phyloP scores from a whole-genome alignment of 2,797 vertebrate genomes.

The Galago senegalensis region DNA sequence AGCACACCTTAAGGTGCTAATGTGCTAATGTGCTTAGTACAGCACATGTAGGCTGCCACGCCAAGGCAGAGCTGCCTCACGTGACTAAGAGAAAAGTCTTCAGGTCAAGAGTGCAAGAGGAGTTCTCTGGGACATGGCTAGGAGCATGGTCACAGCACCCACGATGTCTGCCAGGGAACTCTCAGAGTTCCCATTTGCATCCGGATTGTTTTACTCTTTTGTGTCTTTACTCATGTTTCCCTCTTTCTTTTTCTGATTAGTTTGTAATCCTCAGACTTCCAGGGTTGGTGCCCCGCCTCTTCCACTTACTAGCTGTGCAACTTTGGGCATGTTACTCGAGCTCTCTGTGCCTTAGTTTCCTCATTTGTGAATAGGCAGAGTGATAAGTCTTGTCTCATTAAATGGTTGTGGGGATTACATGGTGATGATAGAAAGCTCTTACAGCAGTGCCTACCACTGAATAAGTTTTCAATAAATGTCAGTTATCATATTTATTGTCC shows the following conservation, averaged over 20 bases:
- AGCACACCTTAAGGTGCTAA: background rate
- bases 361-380: background rate
- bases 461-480: background rate
- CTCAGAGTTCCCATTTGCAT: background rate
- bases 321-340: background rate
- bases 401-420: background rate
- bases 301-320: background rate
- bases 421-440: background rate
- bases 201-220: background rate
- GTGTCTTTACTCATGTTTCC: background rate
- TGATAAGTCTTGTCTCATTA: background rate
- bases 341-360: background rate
- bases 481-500: background rate
- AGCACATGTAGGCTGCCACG: background rate
- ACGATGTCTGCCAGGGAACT: background rate
- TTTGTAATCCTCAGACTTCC: background rate
- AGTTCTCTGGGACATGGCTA: background rate
- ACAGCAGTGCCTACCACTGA: background rate
- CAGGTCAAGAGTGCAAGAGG: background rate
- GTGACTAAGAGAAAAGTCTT: background rate
- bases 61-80: background rate
- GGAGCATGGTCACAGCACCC: rapidly evolving
- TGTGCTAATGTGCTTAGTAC: background rate
- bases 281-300: background rate
- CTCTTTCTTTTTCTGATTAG: background rate